A percentile compares a stretch with the other conserved stretches of the same genome.
These are phyloP conservation scores for Telenomus remus DNA, from an alignment of 1,140 invertebrate species.

Conservation along the genomic window DNA sequence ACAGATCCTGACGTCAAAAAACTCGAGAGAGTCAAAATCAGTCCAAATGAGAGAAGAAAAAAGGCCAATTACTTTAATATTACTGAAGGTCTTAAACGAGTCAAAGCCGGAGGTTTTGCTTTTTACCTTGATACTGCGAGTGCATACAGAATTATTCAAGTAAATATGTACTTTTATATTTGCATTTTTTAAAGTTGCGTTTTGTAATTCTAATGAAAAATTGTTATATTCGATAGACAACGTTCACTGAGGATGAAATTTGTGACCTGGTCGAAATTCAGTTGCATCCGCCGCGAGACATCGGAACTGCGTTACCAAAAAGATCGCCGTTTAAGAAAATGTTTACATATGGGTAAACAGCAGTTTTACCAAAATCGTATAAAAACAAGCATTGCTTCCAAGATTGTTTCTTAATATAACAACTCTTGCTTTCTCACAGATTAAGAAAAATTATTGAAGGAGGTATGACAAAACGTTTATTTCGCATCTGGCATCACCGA, in stretches of 20 bases:
- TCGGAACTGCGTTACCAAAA: slow-evolving; percentile 57
- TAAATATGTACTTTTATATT: no score
- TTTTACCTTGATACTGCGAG: slow-evolving; percentile 78
- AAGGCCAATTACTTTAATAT: not conserved
- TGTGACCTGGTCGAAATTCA: slow-evolving; percentile 64
- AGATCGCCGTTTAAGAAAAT: slow-evolving; percentile 66
- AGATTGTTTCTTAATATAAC: no score
- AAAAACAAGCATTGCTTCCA: no score
- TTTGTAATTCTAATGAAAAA: no score
- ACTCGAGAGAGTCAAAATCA: not conserved
- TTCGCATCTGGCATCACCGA: slow-evolving; percentile 56
- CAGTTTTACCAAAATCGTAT: no score
- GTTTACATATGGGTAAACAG: slow-evolving; percentile 62
- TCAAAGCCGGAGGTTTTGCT: slow-evolving; percentile 74
- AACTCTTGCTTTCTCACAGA: slow-evolving; percentile 32
- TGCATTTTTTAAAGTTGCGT: no score
- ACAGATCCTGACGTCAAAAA: slow-evolving; percentile 75
- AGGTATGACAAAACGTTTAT: slow-evolving; percentile 54
- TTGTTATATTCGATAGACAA: slow-evolving; percentile 54
- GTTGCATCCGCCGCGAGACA: slow-evolving; percentile 44
- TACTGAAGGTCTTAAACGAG: slow-evolving; percentile 68
- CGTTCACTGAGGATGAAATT: slow-evolving; percentile 63
- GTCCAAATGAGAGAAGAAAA: not conserved
- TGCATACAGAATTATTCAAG: slow-evolving; percentile 77
- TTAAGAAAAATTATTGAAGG: slow-evolving; percentile 58